A percentile compares a stretch with the other conserved stretches of the same genome.
Evolutionary conservation across 2,113 vertebrate genomes (phyloP).

Genomic region (Leptobrachium leishanense): DNA sequence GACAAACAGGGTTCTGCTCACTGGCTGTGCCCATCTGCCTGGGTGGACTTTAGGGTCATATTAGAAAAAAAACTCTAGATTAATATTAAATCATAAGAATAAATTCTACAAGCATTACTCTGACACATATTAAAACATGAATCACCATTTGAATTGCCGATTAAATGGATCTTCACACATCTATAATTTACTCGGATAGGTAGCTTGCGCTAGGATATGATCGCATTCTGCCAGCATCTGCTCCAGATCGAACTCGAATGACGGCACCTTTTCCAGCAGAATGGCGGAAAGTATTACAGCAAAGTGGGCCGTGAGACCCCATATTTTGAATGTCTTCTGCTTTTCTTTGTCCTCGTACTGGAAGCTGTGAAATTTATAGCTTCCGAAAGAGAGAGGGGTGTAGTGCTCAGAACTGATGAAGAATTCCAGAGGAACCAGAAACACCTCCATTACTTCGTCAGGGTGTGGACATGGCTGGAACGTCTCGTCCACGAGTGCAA

Average conservation of each 20-base stretch:
- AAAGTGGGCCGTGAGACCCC: conserved; percentile 81
- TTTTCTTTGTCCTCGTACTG: conserved; percentile 65
- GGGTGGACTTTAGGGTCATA: no score
- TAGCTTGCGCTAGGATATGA: conserved; percentile 45
- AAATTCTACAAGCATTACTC: no score
- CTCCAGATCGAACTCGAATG: conserved; percentile 75
- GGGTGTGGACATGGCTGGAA: conserved; percentile 79
- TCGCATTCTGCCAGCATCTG: conserved; percentile 63
- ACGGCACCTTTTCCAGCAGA: conserved; percentile 67
- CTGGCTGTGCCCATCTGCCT: no score
- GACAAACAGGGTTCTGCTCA: no score
- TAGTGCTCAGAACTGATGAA: conserved; percentile 72
- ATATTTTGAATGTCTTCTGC: conserved; percentile 70
- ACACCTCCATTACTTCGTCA: conserved; percentile 84
- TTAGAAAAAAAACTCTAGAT: no score
- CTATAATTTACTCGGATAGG: conserved; percentile 2
- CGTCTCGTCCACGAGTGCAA: conserved; percentile 80
- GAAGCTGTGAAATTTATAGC: conserved; percentile 66
- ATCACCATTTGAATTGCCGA: no score
- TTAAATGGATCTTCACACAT: neutral
- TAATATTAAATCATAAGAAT: no score
- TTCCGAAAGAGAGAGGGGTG: conserved; percentile 20
- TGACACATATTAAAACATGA: no score
- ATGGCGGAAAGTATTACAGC: conserved; percentile 74
- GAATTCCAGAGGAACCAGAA: conserved; percentile 81